Conservation (phyloP, 1,140 invertebrate species). For the Matsumurasca onukii region DNA sequence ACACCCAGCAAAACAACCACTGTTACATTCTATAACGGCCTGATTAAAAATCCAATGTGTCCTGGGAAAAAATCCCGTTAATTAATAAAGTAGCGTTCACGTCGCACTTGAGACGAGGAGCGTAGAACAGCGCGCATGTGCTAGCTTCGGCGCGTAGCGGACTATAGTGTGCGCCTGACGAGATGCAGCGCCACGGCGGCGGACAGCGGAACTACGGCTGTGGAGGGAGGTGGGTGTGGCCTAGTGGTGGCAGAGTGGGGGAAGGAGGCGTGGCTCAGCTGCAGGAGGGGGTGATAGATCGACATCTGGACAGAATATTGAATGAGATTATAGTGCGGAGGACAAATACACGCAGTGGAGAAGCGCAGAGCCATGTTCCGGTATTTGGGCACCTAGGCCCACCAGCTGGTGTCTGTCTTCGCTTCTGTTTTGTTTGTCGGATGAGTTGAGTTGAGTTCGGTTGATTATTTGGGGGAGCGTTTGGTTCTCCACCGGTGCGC, state of each 20-base stretch:
- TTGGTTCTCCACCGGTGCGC: no score
- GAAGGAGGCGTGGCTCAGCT: background rate
- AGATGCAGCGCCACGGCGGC: conserved; percentile 7
- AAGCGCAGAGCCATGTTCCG: conserved; percentile 12
- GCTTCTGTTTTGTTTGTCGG: no score
- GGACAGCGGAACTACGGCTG: background rate
- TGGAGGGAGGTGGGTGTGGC: conserved; percentile 3
- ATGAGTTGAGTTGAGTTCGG: no score
- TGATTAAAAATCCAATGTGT: conserved; percentile 32
- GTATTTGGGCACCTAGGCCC: background rate
- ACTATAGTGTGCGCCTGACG: conserved; percentile 16
- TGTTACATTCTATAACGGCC: conserved; percentile 17
- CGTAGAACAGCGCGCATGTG: conserved; percentile 17
- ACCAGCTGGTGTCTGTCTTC: background rate
- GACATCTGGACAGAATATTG: conserved; percentile 25
- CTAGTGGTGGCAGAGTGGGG: background rate
- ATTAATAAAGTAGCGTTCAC: conserved; percentile 20
- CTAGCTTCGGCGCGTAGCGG: conserved; percentile 1
- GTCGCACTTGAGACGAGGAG: background rate
- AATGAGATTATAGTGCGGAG: conserved; percentile 20
- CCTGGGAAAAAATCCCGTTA: conserved; percentile 27
- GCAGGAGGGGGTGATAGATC: background rate
- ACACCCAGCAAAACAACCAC: conserved; percentile 25
- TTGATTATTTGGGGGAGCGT: no score
- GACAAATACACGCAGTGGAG: conserved; percentile 19